These are phyloP conservation scores for Drosophila dunni DNA, from an alignment of 1,140 invertebrate genomes.

Conservation along the genomic window DNA sequence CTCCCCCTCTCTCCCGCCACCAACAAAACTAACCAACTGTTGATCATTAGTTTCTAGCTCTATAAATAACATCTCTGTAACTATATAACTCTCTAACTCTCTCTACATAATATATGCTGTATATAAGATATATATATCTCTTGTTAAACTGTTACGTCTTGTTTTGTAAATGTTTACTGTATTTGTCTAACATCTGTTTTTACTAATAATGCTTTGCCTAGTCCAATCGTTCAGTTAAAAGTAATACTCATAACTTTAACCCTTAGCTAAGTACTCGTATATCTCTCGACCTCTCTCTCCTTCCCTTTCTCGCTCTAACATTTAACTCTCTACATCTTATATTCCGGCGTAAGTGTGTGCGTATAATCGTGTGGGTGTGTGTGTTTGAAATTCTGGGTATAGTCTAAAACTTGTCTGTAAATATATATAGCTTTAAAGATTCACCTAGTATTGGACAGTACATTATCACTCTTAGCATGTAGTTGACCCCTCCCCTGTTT, in stretches of 20 bases:
- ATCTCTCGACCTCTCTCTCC: not conserved
- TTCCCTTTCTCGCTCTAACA: not conserved
- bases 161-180: conserved; percentile 55
- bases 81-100: not conserved
- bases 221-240: conserved; percentile 25
- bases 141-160: conserved; percentile 35
- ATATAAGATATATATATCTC: conserved; percentile 26
- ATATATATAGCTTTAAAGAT: conserved; percentile 40
- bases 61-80: conserved; percentile 19
- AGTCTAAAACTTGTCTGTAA: conserved; percentile 42
- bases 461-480: conserved; percentile 55
- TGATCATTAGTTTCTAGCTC: conserved; percentile 27
- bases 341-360: conserved; percentile 40
- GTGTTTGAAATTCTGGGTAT: conserved; percentile 38
- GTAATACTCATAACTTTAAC: conserved; percentile 34
- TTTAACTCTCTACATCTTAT: conserved; percentile 15
- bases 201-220: conserved; percentile 56
- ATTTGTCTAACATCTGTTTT: conserved; percentile 58
- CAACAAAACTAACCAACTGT: conserved; percentile 35
- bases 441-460: conserved; percentile 36
- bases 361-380: conserved; percentile 47
- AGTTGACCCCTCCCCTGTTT: conserved; percentile 13
- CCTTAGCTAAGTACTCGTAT: not conserved
- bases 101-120: conserved; percentile 1
- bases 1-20: not conserved